Base-by-base conservation (phyloP, 2,888 invertebrate genomes). In the Drosophila sordidula region DNA sequence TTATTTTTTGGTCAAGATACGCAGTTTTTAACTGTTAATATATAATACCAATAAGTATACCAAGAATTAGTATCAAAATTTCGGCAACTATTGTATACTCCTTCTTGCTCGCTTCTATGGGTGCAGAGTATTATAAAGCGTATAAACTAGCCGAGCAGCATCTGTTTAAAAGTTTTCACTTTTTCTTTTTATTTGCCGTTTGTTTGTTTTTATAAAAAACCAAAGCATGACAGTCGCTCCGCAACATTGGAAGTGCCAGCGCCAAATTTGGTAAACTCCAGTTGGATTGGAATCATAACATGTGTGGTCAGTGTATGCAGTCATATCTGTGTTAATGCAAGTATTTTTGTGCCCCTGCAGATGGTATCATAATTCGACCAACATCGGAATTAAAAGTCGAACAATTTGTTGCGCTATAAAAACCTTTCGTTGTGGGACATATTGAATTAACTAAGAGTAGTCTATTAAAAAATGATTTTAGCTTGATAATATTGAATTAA, bases 141-240 rank as follows among this genome's bases (percentile, higher is more conserved):
- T 38, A 36, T 11, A 63, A 69, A 51, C 58, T 50, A 39, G 70
- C 69, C 61, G 55, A 45, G 47, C 64, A 70, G 61, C 61, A 56
- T 81, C 55, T 66, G 63, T 70, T 83, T 87, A 67, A 49, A 41
- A 71, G 71, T 87, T 84, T 82, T 82, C 78, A 87, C 81, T 84
- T 82, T 82, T 87, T 80, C 84, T 87, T 87, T 29, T 82, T 87
- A 71, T 71, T 80, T 70, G 70, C 47, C 45, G 59, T 42, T 55
- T 57, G 63, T 67, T 62, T 61, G 74, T 41, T 63, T 62, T 44
- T 26, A 69, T 71, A 63, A 85, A 84, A 85, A 78, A 32, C 64
- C 64, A 57, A 70, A 72, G 67, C 70, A 75, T 72, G 62, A 70
- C 78, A 66, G 62, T 59, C 52, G 55, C 47, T 56, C 57, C 41